Conservation (phyloP, 2,888 invertebrate genomes). For the Plagodis dolabraria region DNA sequence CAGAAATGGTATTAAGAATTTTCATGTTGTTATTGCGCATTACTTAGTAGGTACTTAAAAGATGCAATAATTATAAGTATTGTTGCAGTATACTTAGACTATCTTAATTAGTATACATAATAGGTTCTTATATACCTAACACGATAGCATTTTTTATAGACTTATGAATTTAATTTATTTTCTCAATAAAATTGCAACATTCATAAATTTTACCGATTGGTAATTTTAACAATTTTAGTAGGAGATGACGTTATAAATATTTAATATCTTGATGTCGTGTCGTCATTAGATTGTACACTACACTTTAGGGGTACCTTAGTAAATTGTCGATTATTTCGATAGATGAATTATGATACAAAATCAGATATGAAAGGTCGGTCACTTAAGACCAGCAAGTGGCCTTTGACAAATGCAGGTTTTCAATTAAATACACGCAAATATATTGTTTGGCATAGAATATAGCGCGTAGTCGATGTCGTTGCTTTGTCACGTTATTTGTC, state of each 20-base stretch:
- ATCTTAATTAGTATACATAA: constrained; percentile 39
- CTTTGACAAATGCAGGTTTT: constrained; percentile 56
- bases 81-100: constrained; percentile 52
- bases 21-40: constrained; percentile 51
- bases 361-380: constrained; percentile 26
- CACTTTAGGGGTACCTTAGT: constrained; percentile 38
- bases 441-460: constrained; percentile 42
- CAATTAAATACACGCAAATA: constrained; percentile 38
- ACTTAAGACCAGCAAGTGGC: constrained; percentile 52
- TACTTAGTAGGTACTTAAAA: constrained; percentile 56
- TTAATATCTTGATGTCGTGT: constrained; percentile 72
- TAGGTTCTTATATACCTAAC: constrained; percentile 53
- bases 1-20: constrained; percentile 45
- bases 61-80: constrained; percentile 65
- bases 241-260: constrained; percentile 45
- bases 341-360: constrained; percentile 9
- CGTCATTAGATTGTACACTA: constrained; percentile 53
- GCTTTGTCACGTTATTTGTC: constrained; percentile 41
- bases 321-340: constrained; percentile 10
- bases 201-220: constrained; percentile 20
- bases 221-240: constrained; percentile 40
- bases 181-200: constrained; percentile 5
- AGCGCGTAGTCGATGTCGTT: constrained; percentile 42
- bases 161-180: constrained; percentile 31
- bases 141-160: constrained; percentile 56